Base-by-base conservation (phyloP, 2,113 vertebrate genomes). In the Forbesichthys papilliferus region DNA sequence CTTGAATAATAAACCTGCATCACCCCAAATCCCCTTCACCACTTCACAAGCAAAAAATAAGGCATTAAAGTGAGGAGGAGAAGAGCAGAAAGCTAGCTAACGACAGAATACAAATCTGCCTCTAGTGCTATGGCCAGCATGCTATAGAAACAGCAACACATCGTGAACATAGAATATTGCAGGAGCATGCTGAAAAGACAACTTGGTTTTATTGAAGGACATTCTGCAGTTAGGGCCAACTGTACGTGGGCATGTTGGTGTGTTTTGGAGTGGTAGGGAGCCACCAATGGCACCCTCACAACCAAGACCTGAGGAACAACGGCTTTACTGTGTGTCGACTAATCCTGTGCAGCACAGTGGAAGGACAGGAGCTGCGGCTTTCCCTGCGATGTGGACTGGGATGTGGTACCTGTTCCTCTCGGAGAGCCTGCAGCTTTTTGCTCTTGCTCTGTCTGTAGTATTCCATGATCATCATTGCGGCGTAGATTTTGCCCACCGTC, bases 391-490 rank as follows among this genome's bases (percentile, higher is more conserved):
- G 62, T 33, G 46, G 68, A 77, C 74, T 63, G 47, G 57, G 14
- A 20, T 68, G 2, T n/a, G 73, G 0, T 92, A 96, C 96, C 96
- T 98, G 95, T 85, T 98, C 96, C 84, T 98, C 96, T 1, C 93
- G 89, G 76, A 97, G 92, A 52, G 91, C 95, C 88, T 98, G 96
- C 52, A 93, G 91, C 82, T 94, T 95, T 90, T 96, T 97, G 74
- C 86, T 94, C 77, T 98, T 98, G 94, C 95, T 98, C 87, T 98
- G 96, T 49, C 95, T 92, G 89, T 98, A 98, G 73, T 98, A 98
- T 54, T 98, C 96, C 95, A 97, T 97, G 89, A 98, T 98, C 96
- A 98, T 97, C 96, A 98, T 98, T 70, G 96, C 96, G 0, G 96
- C 96, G 49, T 98, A 98, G 92, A 98, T 97, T 92, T 98, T 98